Evolutionary conservation across 64 coral and sea anemone species (phyloP).

Genomic region (Platygyra sinensis): DNA sequence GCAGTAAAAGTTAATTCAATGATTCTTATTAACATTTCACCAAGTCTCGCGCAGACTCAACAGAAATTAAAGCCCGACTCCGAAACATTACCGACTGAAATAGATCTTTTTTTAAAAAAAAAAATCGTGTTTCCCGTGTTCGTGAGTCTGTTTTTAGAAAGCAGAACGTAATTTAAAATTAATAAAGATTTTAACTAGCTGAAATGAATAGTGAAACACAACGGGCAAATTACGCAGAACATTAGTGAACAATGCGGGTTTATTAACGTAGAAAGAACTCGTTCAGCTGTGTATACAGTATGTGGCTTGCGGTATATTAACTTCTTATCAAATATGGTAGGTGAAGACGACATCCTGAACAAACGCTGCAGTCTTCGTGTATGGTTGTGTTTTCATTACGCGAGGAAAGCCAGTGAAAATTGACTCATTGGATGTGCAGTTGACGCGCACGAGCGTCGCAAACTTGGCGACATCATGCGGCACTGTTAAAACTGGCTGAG

Average conservation of each 20-base stretch:
- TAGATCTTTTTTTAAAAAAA: background rate
- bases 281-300: slow-evolving; percentile 8
- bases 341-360: background rate
- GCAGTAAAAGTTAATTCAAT: background rate
- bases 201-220: slow-evolving; percentile 20
- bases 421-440: background rate
- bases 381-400: background rate
- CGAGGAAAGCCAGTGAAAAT: background rate
- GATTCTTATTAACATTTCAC: background rate
- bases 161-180: slow-evolving; percentile 8
- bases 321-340: background rate
- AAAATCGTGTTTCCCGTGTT: background rate
- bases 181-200: slow-evolving; percentile 5
- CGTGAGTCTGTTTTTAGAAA: background rate
- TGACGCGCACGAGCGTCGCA: background rate
- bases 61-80: too few relatives aligned
- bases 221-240: slow-evolving; percentile 8
- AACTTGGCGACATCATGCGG: background rate
- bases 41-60: too few relatives aligned
- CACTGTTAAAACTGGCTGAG: background rate
- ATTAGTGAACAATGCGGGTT: slow-evolving; percentile 30
- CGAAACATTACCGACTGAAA: too few relatives aligned
- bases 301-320: slow-evolving; percentile 8
- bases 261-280: slow-evolving; percentile 3
- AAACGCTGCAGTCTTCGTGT: background rate